Conservation (phyloP, 2,888 invertebrate species). For the Rhagophthalmus giganteus region DNA sequence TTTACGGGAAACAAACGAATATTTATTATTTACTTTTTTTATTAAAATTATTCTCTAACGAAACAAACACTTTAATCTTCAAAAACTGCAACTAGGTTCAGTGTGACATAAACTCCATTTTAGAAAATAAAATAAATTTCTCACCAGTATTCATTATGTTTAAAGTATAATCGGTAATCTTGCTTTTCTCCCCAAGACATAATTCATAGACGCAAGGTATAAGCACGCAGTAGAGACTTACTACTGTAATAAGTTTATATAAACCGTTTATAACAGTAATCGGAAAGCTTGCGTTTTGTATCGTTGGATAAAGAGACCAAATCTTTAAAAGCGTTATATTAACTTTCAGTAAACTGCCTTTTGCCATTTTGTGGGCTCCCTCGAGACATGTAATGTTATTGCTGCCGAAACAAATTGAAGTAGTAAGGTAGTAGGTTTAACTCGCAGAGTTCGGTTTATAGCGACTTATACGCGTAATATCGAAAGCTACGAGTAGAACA, state of each 20-base stretch:
- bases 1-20: too few relatives aligned
- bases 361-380: background rate
- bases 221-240: background rate
- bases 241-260: background rate
- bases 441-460: background rate
- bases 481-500: background rate
- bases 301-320: constrained; percentile 3
- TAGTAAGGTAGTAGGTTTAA: background rate
- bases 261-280: background rate
- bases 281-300: background rate
- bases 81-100: too few relatives aligned
- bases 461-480: background rate
- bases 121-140: too few relatives aligned
- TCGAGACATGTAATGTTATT: background rate
- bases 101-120: too few relatives aligned
- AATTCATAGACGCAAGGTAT: constrained; percentile 5
- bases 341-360: background rate
- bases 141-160: constrained; percentile 14
- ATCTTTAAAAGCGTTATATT: constrained; percentile 1
- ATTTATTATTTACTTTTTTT: too few relatives aligned
- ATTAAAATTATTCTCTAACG: background rate
- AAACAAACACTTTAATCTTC: background rate
- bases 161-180: constrained; percentile 5
- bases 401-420: background rate
- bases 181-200: constrained; percentile 7